Percentiles rank a stretch among this genome's conserved stretches.
phyloP scores from a whole-genome alignment of 1,140 invertebrate species.

The Eumeta japonica region DNA sequence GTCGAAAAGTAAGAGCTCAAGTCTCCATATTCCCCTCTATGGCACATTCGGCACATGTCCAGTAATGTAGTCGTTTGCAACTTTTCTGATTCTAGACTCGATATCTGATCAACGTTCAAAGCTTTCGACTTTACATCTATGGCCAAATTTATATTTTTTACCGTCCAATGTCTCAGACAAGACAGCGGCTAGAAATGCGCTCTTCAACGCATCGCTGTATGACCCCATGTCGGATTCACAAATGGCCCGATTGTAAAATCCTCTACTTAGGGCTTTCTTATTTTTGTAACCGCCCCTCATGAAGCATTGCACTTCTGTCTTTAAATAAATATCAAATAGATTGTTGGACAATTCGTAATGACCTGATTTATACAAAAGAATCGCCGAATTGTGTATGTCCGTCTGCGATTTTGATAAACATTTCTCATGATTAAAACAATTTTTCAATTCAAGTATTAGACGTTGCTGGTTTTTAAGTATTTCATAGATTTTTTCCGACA shows the following conservation, averaged over 20 bases:
- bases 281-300: conserved; percentile 21
- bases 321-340: conserved; percentile 34
- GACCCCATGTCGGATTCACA: conserved; percentile 32
- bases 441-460: conserved; percentile 22
- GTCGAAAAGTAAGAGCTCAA: conserved; percentile 24
- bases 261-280: conserved; percentile 32
- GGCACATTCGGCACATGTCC: conserved; percentile 18
- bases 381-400: conserved; percentile 35
- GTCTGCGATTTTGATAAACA: conserved; percentile 34
- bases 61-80: conserved; percentile 29
- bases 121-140: conserved; percentile 42
- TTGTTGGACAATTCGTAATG: conserved; percentile 31
- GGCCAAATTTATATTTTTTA: conserved; percentile 39
- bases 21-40: conserved; percentile 28
- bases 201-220: conserved; percentile 24
- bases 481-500: conserved; percentile 14
- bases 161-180: conserved; percentile 22
- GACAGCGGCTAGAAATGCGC: conserved; percentile 36
- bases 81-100: conserved; percentile 7
- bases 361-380: conserved; percentile 26
- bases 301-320: conserved; percentile 23
- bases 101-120: conserved; percentile 18
- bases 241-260: conserved; percentile 43
- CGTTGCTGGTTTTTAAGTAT: conserved; percentile 27
- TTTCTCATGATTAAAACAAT: conserved; percentile 27